phyloP scores from a whole-genome alignment of 2,888 invertebrate species.

The Rhorus exstirpatorius region DNA sequence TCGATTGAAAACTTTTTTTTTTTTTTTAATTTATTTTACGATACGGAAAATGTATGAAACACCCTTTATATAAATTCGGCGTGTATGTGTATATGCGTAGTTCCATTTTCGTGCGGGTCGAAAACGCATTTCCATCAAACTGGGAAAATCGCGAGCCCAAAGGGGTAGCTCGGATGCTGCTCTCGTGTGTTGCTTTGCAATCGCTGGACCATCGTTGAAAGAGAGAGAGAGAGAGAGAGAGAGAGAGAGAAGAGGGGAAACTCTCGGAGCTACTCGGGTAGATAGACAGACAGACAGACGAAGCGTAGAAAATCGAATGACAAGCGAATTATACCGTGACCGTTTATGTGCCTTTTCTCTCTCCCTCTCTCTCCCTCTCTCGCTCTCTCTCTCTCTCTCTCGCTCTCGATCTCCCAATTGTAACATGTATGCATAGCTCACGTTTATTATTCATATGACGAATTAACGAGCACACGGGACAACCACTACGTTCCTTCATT shows the following conservation, averaged over 20 bases:
- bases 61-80: not conserved
- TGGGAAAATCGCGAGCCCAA: constrained; percentile 75
- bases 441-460: constrained; percentile 79
- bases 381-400: constrained; percentile 37
- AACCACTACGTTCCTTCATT: constrained; percentile 39
- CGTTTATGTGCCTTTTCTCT: constrained; percentile 60
- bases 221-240: not conserved
- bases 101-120: constrained; percentile 67
- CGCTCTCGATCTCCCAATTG: constrained; percentile 22
- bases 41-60: not conserved
- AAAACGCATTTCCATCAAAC: constrained; percentile 79
- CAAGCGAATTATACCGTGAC: constrained; percentile 83
- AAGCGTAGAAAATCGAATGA: constrained; percentile 83
- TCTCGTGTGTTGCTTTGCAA: constrained; percentile 35
- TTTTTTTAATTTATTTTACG: not conserved
- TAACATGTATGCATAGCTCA: constrained; percentile 33
- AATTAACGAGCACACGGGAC: constrained; percentile 76
- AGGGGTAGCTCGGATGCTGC: constrained; percentile 74
- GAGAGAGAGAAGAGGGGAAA: not conserved
- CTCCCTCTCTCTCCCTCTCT: constrained; percentile 38
- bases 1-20: too few relatives aligned
- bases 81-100: not conserved
- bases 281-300: constrained; percentile 45
- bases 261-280: not conserved
- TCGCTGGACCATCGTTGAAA: constrained; percentile 11